Base-by-base conservation (phyloP, 2,113 vertebrate species). In the Syngnathus typhle region DNA sequence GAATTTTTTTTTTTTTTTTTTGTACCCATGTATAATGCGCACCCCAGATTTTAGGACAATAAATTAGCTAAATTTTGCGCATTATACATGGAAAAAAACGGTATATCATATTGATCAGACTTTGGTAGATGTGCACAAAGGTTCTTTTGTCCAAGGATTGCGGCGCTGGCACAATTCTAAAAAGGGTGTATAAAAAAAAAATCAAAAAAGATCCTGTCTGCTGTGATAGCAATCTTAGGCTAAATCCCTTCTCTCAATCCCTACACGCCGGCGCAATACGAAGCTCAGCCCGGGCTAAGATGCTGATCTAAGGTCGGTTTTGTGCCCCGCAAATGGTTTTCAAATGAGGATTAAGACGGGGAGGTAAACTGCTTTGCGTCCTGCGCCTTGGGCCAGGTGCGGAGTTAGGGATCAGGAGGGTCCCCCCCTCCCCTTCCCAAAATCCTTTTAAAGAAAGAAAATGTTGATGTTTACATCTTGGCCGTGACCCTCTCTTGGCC, bases 401-500 rank as follows among this genome's bases (percentile, higher is more conserved):
- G 67, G 82, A 83, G 82, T 82, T 83, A 70, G 82, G 82, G 89
- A 85, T 90, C 81, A 78, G 82, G 60, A 39, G n/a, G 39, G 12
- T 2, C 3, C 11, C 80, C 73, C 76, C 47, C 74, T 72, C 67
- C 78, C 79, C 76, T 67, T 70, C 77, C 80, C 81, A 73, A 83
- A 91, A 82, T 86, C 89, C 85, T 83, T 89, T 88, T 83, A 83
- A 62, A 88, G 85, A 89, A 88, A 89, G 86, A 91, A 90, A 91
- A 91, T 88, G 79, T 89, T 90, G 85, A 88, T 92, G 88, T 92
- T 91, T 90, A 91, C 89, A 89, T 91, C 89, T 87, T 88, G 66
- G 81, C 75, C 60, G 75, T 89, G 88, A 90, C 88, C 89, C 88
- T 82, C 73, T 80, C 76, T 73, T 91, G 85, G 86, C 88, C 91